These are phyloP conservation scores for Pocillopora meandrina DNA, from an alignment of 92 coral and sea anemone species.

Conservation along the genomic window DNA sequence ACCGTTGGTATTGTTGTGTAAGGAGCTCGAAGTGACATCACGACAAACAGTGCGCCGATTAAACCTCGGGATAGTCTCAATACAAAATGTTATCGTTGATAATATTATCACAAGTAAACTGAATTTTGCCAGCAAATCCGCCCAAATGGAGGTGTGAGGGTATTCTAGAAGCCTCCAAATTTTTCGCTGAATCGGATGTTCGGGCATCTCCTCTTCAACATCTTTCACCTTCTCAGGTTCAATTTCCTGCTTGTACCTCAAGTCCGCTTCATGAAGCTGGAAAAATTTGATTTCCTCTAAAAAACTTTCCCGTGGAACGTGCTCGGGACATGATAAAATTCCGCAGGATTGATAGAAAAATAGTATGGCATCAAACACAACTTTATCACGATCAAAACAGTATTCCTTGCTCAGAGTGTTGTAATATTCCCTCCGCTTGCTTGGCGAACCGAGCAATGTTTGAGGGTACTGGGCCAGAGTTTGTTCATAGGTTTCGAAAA, in stretches of 20 bases:
- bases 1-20: not conserved
- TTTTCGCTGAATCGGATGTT: conserved; percentile 51
- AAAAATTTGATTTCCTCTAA: conserved; percentile 87
- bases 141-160: conserved; percentile 76
- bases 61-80: conserved; percentile 69
- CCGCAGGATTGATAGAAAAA: conserved; percentile 96
- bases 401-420: conserved; percentile 79
- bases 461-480: conserved; percentile 93
- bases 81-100: conserved; percentile 85
- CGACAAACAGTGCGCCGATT: conserved; percentile 38
- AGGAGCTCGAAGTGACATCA: conserved; percentile 11
- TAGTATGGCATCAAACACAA: conserved; percentile 82
- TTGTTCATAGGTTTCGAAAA: conserved; percentile 90
- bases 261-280: conserved; percentile 85
- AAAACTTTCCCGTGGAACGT: conserved; percentile 85
- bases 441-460: conserved; percentile 81
- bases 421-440: conserved; percentile 73
- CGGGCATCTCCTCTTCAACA: conserved; percentile 31
- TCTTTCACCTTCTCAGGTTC: conserved; percentile 41
- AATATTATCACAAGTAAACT: conserved; percentile 68
- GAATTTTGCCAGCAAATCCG: conserved; percentile 73
- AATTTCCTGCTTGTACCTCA: conserved; percentile 69
- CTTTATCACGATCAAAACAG: conserved; percentile 88
- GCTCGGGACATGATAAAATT: conserved; percentile 89
- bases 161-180: conserved; percentile 82